Evolutionary conservation across 2,888 invertebrate species (phyloP).

Genomic region (Schizotus pectinicornis): DNA sequence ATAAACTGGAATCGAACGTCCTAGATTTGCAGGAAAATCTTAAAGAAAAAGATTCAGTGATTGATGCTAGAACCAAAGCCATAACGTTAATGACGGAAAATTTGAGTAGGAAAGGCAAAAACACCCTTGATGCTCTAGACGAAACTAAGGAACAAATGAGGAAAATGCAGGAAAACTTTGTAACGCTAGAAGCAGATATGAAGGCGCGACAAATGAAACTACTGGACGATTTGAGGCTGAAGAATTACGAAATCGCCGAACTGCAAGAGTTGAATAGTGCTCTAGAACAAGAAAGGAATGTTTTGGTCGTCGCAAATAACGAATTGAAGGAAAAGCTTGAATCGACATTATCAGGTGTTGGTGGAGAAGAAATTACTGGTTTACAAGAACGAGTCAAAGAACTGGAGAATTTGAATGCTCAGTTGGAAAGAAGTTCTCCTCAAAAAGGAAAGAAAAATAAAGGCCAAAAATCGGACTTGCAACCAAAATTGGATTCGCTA

Average conservation of each 20-base stretch:
- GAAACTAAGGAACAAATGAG: constrained; percentile 83
- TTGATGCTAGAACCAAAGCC: constrained; percentile 81
- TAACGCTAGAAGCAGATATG: constrained; percentile 72
- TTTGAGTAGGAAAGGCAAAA: constrained; percentile 72
- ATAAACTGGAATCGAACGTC: constrained; percentile 76
- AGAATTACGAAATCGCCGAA: constrained; percentile 48
- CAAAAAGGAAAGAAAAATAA: constrained; percentile 34
- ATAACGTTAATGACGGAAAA: constrained; percentile 77
- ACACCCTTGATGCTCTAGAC: constrained; percentile 74
- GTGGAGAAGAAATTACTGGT: background rate
- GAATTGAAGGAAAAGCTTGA: constrained; percentile 19
- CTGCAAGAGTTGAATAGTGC: constrained; percentile 38
- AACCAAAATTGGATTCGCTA: constrained; percentile 30
- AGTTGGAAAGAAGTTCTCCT: constrained; percentile 18
- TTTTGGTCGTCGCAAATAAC: constrained; percentile 14
- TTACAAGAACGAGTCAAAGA: constrained; percentile 28
- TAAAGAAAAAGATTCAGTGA: constrained; percentile 82
- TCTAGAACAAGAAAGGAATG: constrained; percentile 33
- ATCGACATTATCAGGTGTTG: background rate
- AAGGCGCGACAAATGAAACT: constrained; percentile 61
- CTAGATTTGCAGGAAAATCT: constrained; percentile 84
- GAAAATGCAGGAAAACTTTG: constrained; percentile 80
- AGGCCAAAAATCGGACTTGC: constrained; percentile 20
- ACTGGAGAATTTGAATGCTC: constrained; percentile 30
- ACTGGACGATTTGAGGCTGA: constrained; percentile 45